phyloP scores from a whole-genome alignment of 2,113 vertebrate genomes.

The Coptodon rendalli region DNA sequence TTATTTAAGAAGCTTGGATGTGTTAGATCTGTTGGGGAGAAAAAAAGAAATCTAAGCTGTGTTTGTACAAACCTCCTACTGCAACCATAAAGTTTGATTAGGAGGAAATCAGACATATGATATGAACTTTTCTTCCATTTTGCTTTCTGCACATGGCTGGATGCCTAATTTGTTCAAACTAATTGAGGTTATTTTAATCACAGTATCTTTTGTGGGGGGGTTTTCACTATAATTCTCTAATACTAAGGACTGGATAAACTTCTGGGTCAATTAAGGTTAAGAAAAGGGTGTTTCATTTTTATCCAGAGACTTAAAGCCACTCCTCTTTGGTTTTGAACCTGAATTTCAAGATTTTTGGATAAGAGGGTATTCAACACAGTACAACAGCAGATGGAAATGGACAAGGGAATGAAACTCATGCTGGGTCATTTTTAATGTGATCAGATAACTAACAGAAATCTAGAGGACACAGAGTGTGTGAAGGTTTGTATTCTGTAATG shows the following conservation, averaged over 20 bases:
- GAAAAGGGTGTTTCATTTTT: not conserved
- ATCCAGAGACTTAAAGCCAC: not conserved
- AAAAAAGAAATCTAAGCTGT: not conserved
- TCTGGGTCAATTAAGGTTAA: not conserved
- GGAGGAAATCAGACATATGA: not conserved
- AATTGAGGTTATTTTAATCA: not conserved
- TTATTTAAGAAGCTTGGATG: not conserved
- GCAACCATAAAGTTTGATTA: not conserved
- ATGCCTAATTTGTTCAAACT: not conserved
- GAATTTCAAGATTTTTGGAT: not conserved
- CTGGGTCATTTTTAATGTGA: not conserved
- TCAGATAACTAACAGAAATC: not conserved
- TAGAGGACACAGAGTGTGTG: not conserved
- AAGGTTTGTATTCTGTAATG: not conserved
- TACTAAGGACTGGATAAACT: not conserved
- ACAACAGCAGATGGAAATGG: not conserved
- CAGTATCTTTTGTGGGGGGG: not conserved
- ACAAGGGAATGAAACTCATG: not conserved
- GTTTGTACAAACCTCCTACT: not conserved
- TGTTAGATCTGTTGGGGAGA: not conserved
- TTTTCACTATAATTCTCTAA: not conserved
- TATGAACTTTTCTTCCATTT: not conserved
- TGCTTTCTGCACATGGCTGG: not conserved
- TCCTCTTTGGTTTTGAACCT: not conserved
- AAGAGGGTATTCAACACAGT: not conserved